Conservation (phyloP, 2,888 invertebrate genomes). For the Esperia sulphurella region DNA sequence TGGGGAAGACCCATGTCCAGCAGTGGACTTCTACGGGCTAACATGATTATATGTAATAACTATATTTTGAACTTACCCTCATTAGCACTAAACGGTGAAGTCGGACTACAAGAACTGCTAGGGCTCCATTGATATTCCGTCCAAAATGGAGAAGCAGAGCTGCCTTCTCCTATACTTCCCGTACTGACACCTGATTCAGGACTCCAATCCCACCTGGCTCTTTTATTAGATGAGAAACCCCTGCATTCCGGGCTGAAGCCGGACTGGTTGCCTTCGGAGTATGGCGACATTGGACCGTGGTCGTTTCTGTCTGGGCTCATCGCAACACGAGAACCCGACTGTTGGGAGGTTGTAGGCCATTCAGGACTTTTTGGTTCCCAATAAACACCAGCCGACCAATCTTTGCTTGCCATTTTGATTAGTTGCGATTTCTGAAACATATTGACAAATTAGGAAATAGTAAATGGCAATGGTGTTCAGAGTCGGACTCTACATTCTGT, state of each 20-base stretch:
- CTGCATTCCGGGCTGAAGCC: slow-evolving; percentile 61
- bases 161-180: slow-evolving; percentile 37
- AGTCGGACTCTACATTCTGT: too few relatives aligned
- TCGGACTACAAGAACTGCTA: slow-evolving; percentile 68
- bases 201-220: slow-evolving; percentile 61
- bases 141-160: slow-evolving; percentile 53
- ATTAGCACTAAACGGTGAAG: slow-evolving; percentile 63
- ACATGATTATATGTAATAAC: too few relatives aligned
- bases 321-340: slow-evolving; percentile 35
- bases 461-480: too few relatives aligned
- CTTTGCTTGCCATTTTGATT: slow-evolving; percentile 60
- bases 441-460: neutral
- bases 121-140: slow-evolving; percentile 78
- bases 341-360: slow-evolving; percentile 43
- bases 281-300: slow-evolving; percentile 49
- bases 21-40: too few relatives aligned
- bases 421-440: slow-evolving; percentile 44
- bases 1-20: too few relatives aligned
- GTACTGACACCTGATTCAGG: slow-evolving; percentile 62
- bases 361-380: slow-evolving; percentile 71
- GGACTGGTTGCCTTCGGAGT: slow-evolving; percentile 58
- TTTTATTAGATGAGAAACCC: slow-evolving; percentile 35
- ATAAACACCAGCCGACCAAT: slow-evolving; percentile 66
- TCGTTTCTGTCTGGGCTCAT: slow-evolving; percentile 53
- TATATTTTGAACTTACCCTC: slow-evolving; percentile 48